These are phyloP conservation scores for Pomatorhinus ruficollis DNA, from an alignment of 2,113 vertebrate species.

Conservation along the genomic window DNA sequence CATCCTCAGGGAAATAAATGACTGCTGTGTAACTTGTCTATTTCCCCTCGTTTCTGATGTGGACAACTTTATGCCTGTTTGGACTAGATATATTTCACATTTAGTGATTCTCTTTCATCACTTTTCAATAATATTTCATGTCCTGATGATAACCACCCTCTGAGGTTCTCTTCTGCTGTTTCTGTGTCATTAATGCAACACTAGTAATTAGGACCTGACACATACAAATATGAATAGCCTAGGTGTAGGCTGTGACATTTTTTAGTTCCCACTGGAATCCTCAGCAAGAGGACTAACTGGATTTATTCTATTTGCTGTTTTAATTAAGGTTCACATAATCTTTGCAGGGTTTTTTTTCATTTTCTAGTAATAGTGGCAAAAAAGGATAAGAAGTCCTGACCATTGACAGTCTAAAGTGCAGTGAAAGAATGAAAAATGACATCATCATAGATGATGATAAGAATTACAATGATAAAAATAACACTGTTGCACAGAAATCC, in stretches of 20 bases:
- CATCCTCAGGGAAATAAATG: background rate
- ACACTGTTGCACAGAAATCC: background rate
- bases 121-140: conserved; percentile 25
- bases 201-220: conserved; percentile 27
- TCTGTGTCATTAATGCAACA: background rate
- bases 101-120: conserved; percentile 43
- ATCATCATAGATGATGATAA: background rate
- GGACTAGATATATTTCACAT: background rate
- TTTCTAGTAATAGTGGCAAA: background rate
- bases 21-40: background rate
- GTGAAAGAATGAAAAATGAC: background rate
- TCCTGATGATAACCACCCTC: conserved; percentile 23
- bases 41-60: background rate
- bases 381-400: background rate
- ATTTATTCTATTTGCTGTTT: conserved; percentile 37
- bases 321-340: conserved; percentile 12
- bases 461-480: background rate
- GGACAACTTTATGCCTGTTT: background rate
- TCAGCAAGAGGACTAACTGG: background rate
- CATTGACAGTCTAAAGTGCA: background rate
- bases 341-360: background rate
- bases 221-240: background rate
- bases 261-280: background rate
- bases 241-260: background rate
- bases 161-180: background rate